A percentile compares a stretch with the other conserved stretches of the same genome.
Conservation (phyloP, 2,888 invertebrate genomes). For the Stomorhina lunata region DNA sequence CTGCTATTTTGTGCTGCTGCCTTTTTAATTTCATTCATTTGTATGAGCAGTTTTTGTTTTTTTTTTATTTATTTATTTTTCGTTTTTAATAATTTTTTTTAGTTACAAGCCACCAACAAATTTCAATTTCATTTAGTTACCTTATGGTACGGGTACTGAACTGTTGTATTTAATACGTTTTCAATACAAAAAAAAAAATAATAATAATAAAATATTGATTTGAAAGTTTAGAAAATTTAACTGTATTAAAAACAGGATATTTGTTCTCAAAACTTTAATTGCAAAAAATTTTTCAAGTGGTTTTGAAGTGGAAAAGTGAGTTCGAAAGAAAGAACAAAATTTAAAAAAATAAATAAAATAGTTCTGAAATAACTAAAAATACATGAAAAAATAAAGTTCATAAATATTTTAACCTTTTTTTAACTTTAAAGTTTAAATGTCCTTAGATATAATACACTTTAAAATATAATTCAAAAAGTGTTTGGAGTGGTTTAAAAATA, state of each 20-base stretch:
- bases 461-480: background rate
- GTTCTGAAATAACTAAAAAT: background rate
- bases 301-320: slow-evolving; percentile 51
- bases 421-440: background rate
- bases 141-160: slow-evolving; percentile 77
- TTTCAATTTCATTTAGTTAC: slow-evolving; percentile 78
- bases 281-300: background rate
- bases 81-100: slow-evolving; percentile 51
- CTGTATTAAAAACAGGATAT: background rate
- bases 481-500: slow-evolving; percentile 5
- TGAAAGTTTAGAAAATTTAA: background rate
- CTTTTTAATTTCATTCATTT: slow-evolving; percentile 51
- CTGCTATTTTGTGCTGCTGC: slow-evolving; percentile 40
- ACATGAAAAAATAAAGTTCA: background rate
- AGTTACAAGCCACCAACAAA: slow-evolving; percentile 77
- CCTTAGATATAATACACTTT: background rate
- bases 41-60: slow-evolving; percentile 50
- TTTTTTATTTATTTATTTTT: slow-evolving; percentile 47
- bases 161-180: slow-evolving; percentile 72
- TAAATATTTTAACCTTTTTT: background rate
- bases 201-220: slow-evolving; percentile 7
- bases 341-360: background rate
- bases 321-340: background rate
- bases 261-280: background rate
- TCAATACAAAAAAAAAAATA: slow-evolving; percentile 14